Evolutionary conservation across 2,113 vertebrate genomes (phyloP), one percentile per base, ranked within the genome.

Genomic region (Odocoileus hemionus): DNA sequence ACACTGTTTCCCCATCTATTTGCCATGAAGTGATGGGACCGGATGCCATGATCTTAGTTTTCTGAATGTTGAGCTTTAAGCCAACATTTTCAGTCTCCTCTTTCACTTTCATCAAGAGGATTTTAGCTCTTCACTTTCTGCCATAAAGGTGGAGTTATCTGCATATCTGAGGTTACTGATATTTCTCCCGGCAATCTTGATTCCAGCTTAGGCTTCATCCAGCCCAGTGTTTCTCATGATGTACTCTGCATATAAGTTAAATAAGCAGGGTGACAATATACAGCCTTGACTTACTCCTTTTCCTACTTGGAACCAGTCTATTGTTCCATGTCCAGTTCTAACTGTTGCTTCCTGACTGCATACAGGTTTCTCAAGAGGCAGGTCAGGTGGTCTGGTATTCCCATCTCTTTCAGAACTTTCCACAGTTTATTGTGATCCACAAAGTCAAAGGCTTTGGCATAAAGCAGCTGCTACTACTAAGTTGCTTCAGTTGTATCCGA

Each of bases 121-220:
- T 67, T 67, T 67, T n/a, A 67, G 61, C n/a, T 64, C 61, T 8
- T 67, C 33, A n/a, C 61, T 67, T 67, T 67, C 61, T 67, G 15
- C 3, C 7, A 9, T 67, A n/a, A 67, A 1, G 61, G 3, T 67
- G 4, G 33, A 5, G 61, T 67, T 0, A 1, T n/a, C 61, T n/a
- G 7, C 61, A 19, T 67, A n/a, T 67, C 61, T 67, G 16, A 67
- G 61, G 33, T 67, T n/a, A 67, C 16, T 67, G 30, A n/a, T n/a
- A 64, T 64, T 64, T 64, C 30, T 64, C 7, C 30, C 0, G 0
- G 61, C 61, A 17, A 4, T 17, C 3, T n/a, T n/a, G 30, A 64
- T 64, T 64, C 15, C 61, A 64, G 15, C 7, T 64, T 64, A 3
- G 1, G 15, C 30, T 64, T 64, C 15, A 3, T 64, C 61, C 61